Evolutionary conservation across 2,797 vertebrate genomes (phyloP).

Genomic region (Dicrostonyx torquatus): DNA sequence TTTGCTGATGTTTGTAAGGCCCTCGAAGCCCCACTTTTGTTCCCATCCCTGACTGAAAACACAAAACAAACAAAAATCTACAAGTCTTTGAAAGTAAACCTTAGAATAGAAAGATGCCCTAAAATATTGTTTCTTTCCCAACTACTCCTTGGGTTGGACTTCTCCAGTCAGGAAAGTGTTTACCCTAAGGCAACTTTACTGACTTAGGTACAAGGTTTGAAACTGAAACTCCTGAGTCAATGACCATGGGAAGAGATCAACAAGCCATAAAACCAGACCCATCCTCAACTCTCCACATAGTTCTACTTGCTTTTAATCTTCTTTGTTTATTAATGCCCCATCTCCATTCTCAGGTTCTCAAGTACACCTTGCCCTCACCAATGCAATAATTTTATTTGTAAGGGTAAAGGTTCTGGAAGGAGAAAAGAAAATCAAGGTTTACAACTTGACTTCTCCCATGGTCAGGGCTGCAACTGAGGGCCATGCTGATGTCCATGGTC

Average conservation of each 20-base stretch:
- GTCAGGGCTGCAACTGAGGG: neutral
- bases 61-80: neutral
- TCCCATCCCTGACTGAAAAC: neutral
- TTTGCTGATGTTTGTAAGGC: neutral
- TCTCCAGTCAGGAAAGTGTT: neutral
- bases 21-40: neutral
- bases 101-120: neutral
- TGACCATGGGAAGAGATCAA: neutral
- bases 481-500: no score
- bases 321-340: neutral
- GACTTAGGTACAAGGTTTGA: neutral
- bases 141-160: neutral
- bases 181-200: neutral
- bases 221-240: neutral
- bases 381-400: neutral
- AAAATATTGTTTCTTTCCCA: neutral
- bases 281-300: slow-evolving; percentile 5
- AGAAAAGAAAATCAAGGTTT: slow-evolving; percentile 33
- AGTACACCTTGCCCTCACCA: neutral
- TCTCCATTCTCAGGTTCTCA: neutral
- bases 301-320: neutral
- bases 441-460: neutral
- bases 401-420: slow-evolving; percentile 27
- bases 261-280: neutral
- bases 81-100: neutral